These are phyloP conservation scores for Tragelaphus imberbis DNA, from an alignment of 2,113 vertebrate genomes.

Conservation along the genomic window DNA sequence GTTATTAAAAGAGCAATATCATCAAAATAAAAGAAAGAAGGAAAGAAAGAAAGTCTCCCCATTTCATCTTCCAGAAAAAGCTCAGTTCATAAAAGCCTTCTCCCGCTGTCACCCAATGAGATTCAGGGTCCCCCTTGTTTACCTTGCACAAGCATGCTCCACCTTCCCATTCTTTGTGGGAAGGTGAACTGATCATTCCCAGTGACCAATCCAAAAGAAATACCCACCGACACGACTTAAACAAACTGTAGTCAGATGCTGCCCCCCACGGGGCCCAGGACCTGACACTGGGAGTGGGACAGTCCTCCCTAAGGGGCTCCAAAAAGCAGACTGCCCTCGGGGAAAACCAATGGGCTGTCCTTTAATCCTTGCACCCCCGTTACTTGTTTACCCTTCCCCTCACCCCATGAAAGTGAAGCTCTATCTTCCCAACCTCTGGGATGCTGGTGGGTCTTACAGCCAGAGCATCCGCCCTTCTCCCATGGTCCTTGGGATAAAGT, in stretches of 20 bases:
- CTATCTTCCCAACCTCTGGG: not conserved
- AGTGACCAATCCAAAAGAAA: not conserved
- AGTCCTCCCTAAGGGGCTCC: not conserved
- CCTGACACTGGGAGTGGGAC: not conserved
- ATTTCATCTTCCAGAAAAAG: not conserved
- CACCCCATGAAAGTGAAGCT: not conserved
- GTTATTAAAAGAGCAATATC: conserved; percentile 67
- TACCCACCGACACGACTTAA: not conserved
- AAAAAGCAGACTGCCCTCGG: not conserved
- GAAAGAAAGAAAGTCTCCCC: not conserved
- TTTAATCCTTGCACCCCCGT: fast-evolving
- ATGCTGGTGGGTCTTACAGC: too few relatives aligned
- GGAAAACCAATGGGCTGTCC: not conserved
- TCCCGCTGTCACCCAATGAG: not conserved
- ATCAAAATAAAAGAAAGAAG: not conserved
- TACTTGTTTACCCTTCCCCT: not conserved
- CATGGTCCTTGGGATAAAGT: not conserved
- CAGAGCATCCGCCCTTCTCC: not conserved
- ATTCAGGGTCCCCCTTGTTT: not conserved
- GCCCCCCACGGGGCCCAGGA: not conserved
- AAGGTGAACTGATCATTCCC: not conserved
- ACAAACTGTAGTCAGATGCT: not conserved
- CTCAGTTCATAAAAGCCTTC: not conserved
- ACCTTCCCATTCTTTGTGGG: not conserved
- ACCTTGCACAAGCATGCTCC: not conserved